Percentiles rank a stretch among this genome's conserved stretches.
Evolutionary conservation across 53 echinoderm and acorn worm genomes (phyloP).

Genomic region (Crossaster papposus): DNA sequence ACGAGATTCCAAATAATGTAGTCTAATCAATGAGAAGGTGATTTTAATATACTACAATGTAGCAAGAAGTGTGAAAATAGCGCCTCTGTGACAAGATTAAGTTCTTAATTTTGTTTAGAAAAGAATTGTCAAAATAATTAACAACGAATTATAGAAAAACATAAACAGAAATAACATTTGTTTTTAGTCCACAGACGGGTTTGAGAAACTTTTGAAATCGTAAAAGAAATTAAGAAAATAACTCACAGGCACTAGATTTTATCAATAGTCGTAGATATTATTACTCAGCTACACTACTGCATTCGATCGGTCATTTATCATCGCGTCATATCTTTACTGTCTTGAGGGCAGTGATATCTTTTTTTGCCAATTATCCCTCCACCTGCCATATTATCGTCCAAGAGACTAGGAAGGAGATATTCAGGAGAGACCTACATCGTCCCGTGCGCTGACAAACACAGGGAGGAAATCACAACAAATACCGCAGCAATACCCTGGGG

Average conservation of each 20-base stretch:
- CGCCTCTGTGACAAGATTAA: not conserved
- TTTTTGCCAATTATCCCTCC: conserved; percentile 2
- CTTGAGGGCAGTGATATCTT: conserved; percentile 26
- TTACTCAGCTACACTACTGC: not conserved
- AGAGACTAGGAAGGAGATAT: not conserved
- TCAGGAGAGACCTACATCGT: not conserved
- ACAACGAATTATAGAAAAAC: too few relatives aligned
- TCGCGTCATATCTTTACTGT: conserved; percentile 23
- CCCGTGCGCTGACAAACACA: conserved; percentile 2
- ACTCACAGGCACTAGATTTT: not conserved
- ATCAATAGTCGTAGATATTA: not conserved
- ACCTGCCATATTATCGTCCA: conserved; percentile 36
- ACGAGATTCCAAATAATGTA: too few relatives aligned
- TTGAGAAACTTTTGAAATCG: not conserved
- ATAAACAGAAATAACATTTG: too few relatives aligned
- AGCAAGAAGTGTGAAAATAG: not conserved
- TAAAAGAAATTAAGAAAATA: not conserved
- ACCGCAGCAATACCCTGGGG: conserved; percentile 20
- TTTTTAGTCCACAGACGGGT: not conserved
- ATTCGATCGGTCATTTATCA: not conserved
- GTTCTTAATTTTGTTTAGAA: not conserved
- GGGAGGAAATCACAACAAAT: conserved; percentile 30
- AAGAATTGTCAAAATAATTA: not conserved
- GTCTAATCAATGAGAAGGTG: too few relatives aligned
- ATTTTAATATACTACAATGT: not conserved